Conservation (phyloP, 2,113 vertebrate genomes). For the Catharus fuscescens region DNA sequence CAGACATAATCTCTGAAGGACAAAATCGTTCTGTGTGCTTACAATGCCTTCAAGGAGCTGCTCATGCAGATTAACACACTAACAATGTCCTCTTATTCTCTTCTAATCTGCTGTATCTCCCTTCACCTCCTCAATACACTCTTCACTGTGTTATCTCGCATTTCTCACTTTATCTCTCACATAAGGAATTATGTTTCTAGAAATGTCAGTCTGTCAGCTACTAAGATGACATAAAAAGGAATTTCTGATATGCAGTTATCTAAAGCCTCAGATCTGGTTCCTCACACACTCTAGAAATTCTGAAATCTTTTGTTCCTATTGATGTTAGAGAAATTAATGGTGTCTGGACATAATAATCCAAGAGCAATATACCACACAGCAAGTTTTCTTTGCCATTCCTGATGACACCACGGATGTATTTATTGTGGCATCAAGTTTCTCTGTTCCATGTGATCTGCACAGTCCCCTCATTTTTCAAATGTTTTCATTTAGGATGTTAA, state of each 20-base stretch:
- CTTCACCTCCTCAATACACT: neutral
- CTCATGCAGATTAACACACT: neutral
- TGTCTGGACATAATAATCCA: neutral
- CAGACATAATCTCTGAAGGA: neutral
- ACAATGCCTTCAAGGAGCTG: neutral
- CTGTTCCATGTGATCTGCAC: neutral
- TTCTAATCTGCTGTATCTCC: neutral
- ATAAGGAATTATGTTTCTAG: neutral
- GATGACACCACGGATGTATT: rapidly evolving
- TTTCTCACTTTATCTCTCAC: neutral
- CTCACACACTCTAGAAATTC: neutral
- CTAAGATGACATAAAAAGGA: neutral
- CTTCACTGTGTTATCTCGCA: neutral
- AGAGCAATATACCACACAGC: rapidly evolving
- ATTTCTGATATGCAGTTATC: neutral
- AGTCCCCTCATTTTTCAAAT: neutral
- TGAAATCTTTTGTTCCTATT: neutral
- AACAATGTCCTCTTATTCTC: neutral
- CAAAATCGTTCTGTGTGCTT: neutral
- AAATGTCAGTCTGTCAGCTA: neutral
- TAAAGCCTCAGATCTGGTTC: neutral
- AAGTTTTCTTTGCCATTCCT: neutral
- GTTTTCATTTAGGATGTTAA: neutral
- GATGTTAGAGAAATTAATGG: neutral
- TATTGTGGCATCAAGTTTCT: neutral